Base-by-base conservation (phyloP, 2,113 vertebrate species). In the Nerophis ophidion region DNA sequence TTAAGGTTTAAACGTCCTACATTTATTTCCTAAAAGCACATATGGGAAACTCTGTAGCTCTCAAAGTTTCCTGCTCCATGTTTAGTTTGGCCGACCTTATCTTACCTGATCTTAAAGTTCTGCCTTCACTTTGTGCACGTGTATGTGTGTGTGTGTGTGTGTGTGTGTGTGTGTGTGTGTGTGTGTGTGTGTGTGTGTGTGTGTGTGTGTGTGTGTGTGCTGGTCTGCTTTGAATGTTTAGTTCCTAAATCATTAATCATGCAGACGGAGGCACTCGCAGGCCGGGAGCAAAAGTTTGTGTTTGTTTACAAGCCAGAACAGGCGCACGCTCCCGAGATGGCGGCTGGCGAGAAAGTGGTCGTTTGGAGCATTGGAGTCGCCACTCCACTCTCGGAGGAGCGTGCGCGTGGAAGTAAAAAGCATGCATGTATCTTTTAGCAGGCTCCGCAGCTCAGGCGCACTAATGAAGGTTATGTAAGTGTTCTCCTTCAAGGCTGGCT, bases 221-320 rank as follows among this genome's bases (percentile, higher is more conserved):
- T 81, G 83, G 77, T 65, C 68, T 9, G 51, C 60, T 68, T 26
- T 90, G 75, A 89, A 90, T 89, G 87, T 88, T 89, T 82, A 78
- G 89, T 80, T n/a, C n/a, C 16, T 61, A 6, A 26, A 46, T 69
- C 82, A 84, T 89, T 70, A 88, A 89, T 88, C 79, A 81, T 88
- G 82, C 63, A 89, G 64, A 35, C 34, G 74, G 57, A 65, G 26
- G 44, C 59, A n/a, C 59, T 79, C 65, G 13, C 65, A 65, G 34
- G 66, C 50, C 58, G 77, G 78, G 67, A 57, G 67, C 72, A 75
- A 66, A 75, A 77, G 68, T 79, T 79, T 75, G 71, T 6, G 9
- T 26, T 26, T 26, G 26, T 26, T 26, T 26, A 26, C 26, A 26
- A 26, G 26, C 26, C 26, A 26, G 26, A 26, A 26, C 26, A 26